Base-by-base conservation (phyloP, 2,888 invertebrate genomes). In the Rotaria sp. region DNA sequence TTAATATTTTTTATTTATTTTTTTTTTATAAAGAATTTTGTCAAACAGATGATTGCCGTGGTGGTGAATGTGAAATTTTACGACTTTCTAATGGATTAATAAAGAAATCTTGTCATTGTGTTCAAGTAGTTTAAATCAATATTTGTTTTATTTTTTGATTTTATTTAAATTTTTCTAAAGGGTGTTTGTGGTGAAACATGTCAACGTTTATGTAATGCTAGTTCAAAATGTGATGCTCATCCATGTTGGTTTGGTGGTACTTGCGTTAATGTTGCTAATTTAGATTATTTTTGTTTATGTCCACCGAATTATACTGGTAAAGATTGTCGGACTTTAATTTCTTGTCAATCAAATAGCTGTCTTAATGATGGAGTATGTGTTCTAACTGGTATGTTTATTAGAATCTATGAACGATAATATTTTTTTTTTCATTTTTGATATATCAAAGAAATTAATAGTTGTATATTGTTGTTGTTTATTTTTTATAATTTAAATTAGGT, bases 181-280 rank as follows among this genome's bases (percentile, higher is more conserved):
- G 80, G 45, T 80, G 80, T 80, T 1, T 80, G 80, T 45, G 80
- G 80, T 45, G 80, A 80, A 45, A 45, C 45, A n/a, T 80, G 80
- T 26, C 80, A 80, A 45, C 80, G 80, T 45, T 15, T 80, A 45
- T 80, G 80, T 80, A 80, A 80, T 80, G 10, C 80, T 10, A 80
- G 13, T 45, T 45, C 80, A 13, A 41, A 24, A 80, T 80, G 80
- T 45, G 45, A 41, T 45, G 45, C 45, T 24, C 45, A 45, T 80
- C 80, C 80, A 80, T 80, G 80, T 80, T 80, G 80, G 80, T 41
- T 45, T 26, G 80, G 80, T 45, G 80, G 80, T 45, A 80, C 80
- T n/a, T 80, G 80, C n/a, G 35, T 80, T 45, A 45, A 80, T 41
- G 80, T 80, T 13, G 80, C 80, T 0, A 80, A 80, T 80, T 45